Evolutionary conservation across 2,797 vertebrate species (phyloP).

Genomic region (Sardinella longiceps): DNA sequence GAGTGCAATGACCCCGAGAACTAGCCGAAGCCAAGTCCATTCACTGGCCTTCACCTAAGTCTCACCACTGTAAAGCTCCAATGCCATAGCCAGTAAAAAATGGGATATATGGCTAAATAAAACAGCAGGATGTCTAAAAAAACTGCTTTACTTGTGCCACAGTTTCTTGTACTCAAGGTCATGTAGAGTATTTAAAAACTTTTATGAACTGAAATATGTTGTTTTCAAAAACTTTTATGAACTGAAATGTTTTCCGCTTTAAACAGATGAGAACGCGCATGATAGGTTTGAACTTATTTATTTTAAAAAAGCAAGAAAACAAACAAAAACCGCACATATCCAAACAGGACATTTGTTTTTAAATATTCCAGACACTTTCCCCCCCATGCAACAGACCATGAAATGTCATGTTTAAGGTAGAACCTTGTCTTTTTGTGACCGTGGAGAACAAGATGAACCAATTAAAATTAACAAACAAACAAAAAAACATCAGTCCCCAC

Average conservation of each 20-base stretch:
- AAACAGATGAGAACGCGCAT: background rate
- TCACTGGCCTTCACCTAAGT: slow-evolving; percentile 44
- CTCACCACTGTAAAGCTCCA: slow-evolving; percentile 18
- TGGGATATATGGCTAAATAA: background rate
- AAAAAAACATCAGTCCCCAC: background rate
- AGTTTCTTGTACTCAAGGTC: background rate
- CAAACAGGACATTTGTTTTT: slow-evolving; percentile 46
- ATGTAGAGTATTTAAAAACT: background rate
- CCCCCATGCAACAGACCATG: slow-evolving; percentile 53
- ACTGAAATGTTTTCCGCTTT: background rate
- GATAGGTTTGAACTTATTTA: slow-evolving; percentile 50
- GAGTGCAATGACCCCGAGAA: slow-evolving; percentile 39
- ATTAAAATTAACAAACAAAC: too few relatives aligned
- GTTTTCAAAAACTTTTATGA: background rate
- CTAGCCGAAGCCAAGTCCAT: background rate
- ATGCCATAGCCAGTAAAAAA: slow-evolving; percentile 16
- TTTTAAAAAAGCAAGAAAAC: slow-evolving; percentile 48
- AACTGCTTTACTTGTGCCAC: background rate
- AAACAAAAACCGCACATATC: slow-evolving; percentile 17
- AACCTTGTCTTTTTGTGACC: background rate
- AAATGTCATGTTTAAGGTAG: background rate
- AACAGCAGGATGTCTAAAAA: background rate
- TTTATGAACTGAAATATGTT: background rate
- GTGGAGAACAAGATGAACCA: background rate
- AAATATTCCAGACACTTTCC: slow-evolving; percentile 56